Evolutionary conservation across 2,113 vertebrate genomes (phyloP).

Genomic region (Capreolus pygargus): DNA sequence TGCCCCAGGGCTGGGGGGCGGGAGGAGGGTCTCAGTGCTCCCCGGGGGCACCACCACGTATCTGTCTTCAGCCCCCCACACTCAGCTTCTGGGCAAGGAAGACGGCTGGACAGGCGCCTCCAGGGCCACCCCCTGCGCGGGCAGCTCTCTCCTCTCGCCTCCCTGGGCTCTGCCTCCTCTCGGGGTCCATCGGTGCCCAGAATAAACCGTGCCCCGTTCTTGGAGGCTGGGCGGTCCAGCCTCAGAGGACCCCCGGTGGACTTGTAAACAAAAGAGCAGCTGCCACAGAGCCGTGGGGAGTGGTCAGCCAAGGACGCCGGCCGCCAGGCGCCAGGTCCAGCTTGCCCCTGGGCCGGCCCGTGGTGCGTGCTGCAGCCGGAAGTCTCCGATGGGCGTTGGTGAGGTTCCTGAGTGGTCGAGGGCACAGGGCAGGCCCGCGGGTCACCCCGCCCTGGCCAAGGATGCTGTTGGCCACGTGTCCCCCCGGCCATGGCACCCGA

Average conservation of each 20-base stretch:
- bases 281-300: accelerated
- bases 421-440: neutral
- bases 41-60: accelerated
- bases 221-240: neutral
- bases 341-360: accelerated
- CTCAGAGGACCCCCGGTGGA: neutral
- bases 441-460: neutral
- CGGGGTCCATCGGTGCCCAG: neutral
- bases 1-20: accelerated
- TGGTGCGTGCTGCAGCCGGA: accelerated
- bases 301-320: accelerated
- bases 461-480: neutral
- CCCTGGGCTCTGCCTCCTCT: neutral
- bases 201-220: accelerated
- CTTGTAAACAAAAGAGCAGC: neutral
- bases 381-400: accelerated
- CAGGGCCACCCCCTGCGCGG: neutral
- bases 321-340: neutral
- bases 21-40: neutral
- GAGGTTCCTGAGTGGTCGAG: neutral
- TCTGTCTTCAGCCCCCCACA: neutral
- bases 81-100: neutral
- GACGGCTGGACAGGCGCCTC: neutral
- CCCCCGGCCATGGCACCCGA: neutral
- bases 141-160: neutral